Conservation (phyloP, 2,113 vertebrate genomes). For the Aptenodytes forsteri region DNA sequence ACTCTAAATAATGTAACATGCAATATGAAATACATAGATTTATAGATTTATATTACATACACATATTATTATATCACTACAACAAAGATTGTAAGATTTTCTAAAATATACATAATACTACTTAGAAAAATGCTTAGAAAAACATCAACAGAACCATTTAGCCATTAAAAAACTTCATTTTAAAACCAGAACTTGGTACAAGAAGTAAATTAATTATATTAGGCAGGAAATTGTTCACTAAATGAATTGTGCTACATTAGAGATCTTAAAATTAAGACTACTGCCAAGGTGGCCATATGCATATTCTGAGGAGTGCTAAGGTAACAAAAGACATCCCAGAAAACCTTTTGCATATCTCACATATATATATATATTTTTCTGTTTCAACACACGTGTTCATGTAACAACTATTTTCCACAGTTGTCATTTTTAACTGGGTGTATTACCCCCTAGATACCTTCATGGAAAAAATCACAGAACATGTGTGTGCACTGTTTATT, state of each 20-base stretch:
- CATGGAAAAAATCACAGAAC: constrained; percentile 3
- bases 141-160: constrained; percentile 8
- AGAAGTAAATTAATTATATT: constrained; percentile 38
- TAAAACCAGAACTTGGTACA: constrained; percentile 41
- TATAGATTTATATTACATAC: background rate
- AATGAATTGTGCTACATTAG: constrained; percentile 40
- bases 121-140: background rate
- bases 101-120: background rate
- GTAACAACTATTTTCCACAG: background rate
- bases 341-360: background rate
- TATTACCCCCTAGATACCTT: background rate
- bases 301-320: background rate
- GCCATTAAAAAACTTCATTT: constrained; percentile 2
- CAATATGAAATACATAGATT: background rate
- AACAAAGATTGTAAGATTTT: background rate
- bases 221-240: constrained; percentile 56
- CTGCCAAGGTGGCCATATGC: constrained; percentile 15
- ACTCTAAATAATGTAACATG: background rate
- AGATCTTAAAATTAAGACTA: constrained; percentile 31
- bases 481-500: background rate
- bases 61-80: background rate
- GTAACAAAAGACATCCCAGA: background rate
- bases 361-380: background rate
- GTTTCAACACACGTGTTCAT: background rate
- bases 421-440: background rate